phyloP scores from a whole-genome alignment of 1,140 invertebrate genomes.

The Chrysopa pallens region DNA sequence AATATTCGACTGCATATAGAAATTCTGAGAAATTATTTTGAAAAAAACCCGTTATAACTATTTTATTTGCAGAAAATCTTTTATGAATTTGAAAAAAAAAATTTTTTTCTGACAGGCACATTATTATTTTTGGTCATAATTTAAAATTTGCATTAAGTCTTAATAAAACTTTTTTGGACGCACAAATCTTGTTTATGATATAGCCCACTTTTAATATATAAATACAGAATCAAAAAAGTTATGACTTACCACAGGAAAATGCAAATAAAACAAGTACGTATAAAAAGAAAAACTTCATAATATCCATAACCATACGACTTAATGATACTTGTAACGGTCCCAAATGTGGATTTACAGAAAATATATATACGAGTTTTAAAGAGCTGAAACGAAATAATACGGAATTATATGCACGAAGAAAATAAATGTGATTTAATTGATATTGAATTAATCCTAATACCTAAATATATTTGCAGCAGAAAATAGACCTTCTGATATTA shows the following conservation, averaged over 20 bases:
- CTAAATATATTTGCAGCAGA: slow-evolving; percentile 93
- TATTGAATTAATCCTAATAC: slow-evolving; percentile 16
- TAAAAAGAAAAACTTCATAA: slow-evolving; percentile 92
- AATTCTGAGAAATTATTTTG: no score
- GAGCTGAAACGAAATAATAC: slow-evolving; percentile 42
- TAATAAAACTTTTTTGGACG: no score
- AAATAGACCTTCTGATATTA: slow-evolving; percentile 91
- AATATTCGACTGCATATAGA: no score
- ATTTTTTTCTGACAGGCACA: no score
- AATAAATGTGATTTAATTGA: neutral
- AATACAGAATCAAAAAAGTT: neutral
- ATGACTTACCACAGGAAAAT: slow-evolving; percentile 77
- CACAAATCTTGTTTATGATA: no score
- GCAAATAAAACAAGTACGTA: slow-evolving; percentile 93
- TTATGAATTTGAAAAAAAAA: no score
- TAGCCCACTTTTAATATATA: no score
- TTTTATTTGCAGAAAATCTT: no score
- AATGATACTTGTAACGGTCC: slow-evolving; percentile 94
- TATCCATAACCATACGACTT: slow-evolving; percentile 94
- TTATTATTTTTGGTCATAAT: no score
- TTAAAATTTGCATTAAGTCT: no score
- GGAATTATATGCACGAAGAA: slow-evolving; percentile 1
- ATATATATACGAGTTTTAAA: slow-evolving; percentile 95
- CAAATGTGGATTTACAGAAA: slow-evolving; percentile 95
- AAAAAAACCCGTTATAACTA: no score